Conservation (phyloP, 2,797 vertebrate genomes). For the Poecilia gillii region DNA sequence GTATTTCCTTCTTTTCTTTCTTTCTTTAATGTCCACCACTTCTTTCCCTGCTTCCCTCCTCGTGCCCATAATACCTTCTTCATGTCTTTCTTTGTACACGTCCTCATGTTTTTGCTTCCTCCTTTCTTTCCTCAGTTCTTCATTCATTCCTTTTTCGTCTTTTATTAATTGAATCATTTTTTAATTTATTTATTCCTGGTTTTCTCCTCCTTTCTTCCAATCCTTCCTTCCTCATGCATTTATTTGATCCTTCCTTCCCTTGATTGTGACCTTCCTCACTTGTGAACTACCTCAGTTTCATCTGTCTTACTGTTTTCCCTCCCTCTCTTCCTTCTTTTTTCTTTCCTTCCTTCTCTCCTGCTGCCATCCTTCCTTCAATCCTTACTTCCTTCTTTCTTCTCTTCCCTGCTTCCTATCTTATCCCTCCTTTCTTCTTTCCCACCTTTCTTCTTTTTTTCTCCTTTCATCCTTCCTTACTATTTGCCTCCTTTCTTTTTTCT, state of each 20-base stretch:
- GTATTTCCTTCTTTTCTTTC: background rate
- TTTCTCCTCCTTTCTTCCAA: background rate
- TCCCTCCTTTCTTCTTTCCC: background rate
- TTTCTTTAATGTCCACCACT: background rate
- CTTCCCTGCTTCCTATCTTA: background rate
- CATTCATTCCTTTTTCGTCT: background rate
- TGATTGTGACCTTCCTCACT: background rate
- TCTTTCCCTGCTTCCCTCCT: background rate
- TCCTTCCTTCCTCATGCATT: background rate
- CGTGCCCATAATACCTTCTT: background rate
- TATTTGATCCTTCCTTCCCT: background rate
- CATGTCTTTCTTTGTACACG: background rate
- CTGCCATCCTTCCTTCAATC: background rate
- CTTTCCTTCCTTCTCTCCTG: background rate
- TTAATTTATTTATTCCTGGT: background rate
- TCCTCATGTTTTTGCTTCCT: background rate
- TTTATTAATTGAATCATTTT: background rate
- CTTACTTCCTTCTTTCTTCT: background rate
- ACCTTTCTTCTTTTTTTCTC: background rate
- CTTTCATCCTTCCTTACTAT: background rate
- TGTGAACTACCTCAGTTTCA: background rate
- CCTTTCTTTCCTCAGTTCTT: background rate
- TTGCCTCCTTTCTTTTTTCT: background rate
- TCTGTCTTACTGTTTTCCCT: background rate
- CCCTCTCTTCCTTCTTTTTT: background rate